Evolutionary conservation across 2,113 vertebrate species (phyloP), one percentile per base, ranked within the genome.

Genomic region (Protomyctophum bolini): DNA sequence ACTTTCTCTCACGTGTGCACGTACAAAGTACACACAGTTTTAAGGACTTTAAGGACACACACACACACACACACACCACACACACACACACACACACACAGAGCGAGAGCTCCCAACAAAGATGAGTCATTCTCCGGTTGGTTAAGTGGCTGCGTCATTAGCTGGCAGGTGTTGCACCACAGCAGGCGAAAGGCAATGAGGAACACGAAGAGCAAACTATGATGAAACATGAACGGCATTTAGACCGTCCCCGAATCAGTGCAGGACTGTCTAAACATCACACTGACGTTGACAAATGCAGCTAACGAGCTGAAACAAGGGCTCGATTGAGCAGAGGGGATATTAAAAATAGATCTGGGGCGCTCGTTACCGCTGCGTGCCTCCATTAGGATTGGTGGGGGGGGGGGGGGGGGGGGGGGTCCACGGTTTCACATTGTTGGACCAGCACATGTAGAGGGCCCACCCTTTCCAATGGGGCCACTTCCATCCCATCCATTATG

Each of bases 121-220:
- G 77, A 79, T 86, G 87, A 89, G 80, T 89, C 88, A 89, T 55
- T 79, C 75, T 73, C 61, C 48, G 68, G 70, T 76, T 78, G 80
- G 71, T 79, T 84, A 86, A 86, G 85, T 78, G 83, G 81, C 78
- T 80, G 67, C 70, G 48, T 76, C 71, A 83, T 84, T 77, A 71
- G 79, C 81, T 85, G 86, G 84, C 86, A 89, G 87, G 86, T 87
- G 84, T 76, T 75, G 72, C 75, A 70, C 45, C 70, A 81, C 81
- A 68, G 77, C 65, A 15, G 2, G 10, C 48, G 61, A 33, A 71
- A 83, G 75, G 41, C 14, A 21, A 41, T 45, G 33, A 21, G 52
- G 10, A 10, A 47, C 12, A 15, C 3, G 7, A 21, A 68, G 52
- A 83, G 73, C 76, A 78, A 86, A 86, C 72, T 62, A 15, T 12